Base-by-base conservation (phyloP, 1,140 invertebrate species). In the Portunus trituberculatus region DNA sequence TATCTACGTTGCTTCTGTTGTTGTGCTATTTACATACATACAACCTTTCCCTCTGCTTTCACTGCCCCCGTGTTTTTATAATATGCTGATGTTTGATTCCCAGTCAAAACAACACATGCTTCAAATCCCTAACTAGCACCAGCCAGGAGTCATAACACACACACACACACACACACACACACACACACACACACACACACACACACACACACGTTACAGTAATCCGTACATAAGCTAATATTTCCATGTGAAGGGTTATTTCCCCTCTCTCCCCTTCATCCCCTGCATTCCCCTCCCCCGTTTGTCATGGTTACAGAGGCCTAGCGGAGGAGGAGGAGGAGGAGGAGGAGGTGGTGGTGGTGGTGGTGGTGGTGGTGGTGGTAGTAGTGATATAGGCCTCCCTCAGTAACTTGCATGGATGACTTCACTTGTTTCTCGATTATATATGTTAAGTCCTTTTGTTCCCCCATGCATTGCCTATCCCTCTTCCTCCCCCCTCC, bases 131-230 rank as follows among this genome's bases (percentile, higher is more conserved):
- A 76, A 76, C 67, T 76, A 76, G 20, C 67, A 76, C 67, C 67
- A 76, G n/a, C 67, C 67, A 76, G 67, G 1, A 25, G 25, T 76
- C 16, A 76, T n/a, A 76, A 76, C 52, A 59, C 48, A 52, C 48
- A 76, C 59, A 87, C 28, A 10, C 84, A 87, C 31, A 46, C 84
- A 32, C 31, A 46, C 39, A 87, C 84, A 87, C 84, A 87, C 84
- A 87, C 84, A 87, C 84, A 87, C 84, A 87, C 84, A 87, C 84
- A 87, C 31, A 87, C 84, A 87, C 31, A 39, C 29, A 87, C 84
- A 87, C 84, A 87, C 31, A 87, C 84, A 87, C 31, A 87, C 84
- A 87, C 84, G n/a, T 20, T 16, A 46, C 31, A 10, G 25, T 87
- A 87, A 87, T 87, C 84, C 84, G 31, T 87, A 46, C 67, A 76